A percentile compares a stretch with the other conserved stretches of the same genome.
phyloP scores from a whole-genome alignment of 2,797 vertebrate species.

The Ctenosaura bakeri region DNA sequence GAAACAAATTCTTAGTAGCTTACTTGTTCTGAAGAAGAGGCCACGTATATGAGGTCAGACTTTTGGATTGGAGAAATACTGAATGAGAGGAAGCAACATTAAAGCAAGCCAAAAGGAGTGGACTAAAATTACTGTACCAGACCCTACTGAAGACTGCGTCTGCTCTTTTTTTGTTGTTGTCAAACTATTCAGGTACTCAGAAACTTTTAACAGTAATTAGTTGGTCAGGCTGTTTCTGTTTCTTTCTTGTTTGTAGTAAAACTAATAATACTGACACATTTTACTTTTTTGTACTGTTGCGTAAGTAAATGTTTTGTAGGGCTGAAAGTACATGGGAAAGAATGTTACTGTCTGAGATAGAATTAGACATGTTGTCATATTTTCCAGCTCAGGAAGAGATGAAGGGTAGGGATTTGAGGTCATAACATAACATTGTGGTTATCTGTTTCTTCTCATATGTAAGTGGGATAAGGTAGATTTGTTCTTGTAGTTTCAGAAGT shows the following conservation, averaged over 20 bases:
- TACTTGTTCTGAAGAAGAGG: constrained; percentile 45
- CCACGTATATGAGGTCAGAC: constrained; percentile 42
- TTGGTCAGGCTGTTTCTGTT: constrained; percentile 27
- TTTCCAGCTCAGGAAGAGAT: constrained; percentile 46
- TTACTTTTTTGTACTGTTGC: constrained; percentile 19
- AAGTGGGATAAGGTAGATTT: constrained; percentile 38
- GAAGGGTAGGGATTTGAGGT: constrained; percentile 37
- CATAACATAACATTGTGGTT: constrained; percentile 21
- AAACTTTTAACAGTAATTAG: background rate
- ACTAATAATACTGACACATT: constrained; percentile 29
- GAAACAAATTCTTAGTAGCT: constrained; percentile 26
- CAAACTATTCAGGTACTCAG: constrained; percentile 43
- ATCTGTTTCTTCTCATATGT: constrained; percentile 22
- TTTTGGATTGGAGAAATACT: constrained; percentile 57
- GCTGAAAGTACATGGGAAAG: constrained; percentile 17
- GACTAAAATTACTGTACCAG: constrained; percentile 51
- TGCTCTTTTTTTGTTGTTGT: constrained; percentile 31
- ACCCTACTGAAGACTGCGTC: constrained; percentile 41
- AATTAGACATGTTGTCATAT: constrained; percentile 59
- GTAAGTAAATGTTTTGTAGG: constrained; percentile 27
- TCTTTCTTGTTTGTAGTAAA: constrained; percentile 10
- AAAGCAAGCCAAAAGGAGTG: constrained; percentile 68
- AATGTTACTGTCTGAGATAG: background rate
- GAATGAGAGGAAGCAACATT: constrained; percentile 21
- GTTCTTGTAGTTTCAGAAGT: constrained; percentile 20